Evolutionary conservation across 2,888 invertebrate species (phyloP), one percentile per base, ranked within the genome.

Genomic region (Eulithis testata): DNA sequence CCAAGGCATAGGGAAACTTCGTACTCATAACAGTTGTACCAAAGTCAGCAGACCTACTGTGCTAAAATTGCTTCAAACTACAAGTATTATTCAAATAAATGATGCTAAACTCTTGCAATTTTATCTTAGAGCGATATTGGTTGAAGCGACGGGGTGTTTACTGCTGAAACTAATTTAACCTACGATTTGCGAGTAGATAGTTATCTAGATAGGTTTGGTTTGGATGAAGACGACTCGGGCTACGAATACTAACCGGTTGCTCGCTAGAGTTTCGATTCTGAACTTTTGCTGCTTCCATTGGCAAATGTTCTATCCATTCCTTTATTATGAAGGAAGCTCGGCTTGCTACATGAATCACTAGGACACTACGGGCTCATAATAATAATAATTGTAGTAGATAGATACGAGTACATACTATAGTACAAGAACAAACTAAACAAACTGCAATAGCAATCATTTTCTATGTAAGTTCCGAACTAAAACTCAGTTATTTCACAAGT

Each of bases 91-190:
- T 3, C 31, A 36, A 54, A 12, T 9, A 44, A 56, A 11, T 11
- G 44, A 36, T 6, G 40, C 43, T 44, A 49, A 60, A 63, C 52
- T 63, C 45, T 43, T 56, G 52, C 52, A 57, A 67, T 67, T 50
- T 14, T 49, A 57, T 27, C 60, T 60, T 49, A 61, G 21, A 63
- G 36, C 50, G 50, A 55, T 63, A 60, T 60, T 57, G 63, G 51
- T 63, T 61, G 21, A 50, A 63, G 60, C 56, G 54, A 64, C 53
- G 59, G 61, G 44, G 62, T 70, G 58, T 70, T 70, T 70, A 65
- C 60, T 55, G 54, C 67, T 58, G 70, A 70, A 72, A 72, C 68
- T 68, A 72, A 72, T 72, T 68, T 63, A 70, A 69, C 67, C 65
- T 66, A 69, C 67, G 66, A 69, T 70, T 69, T 69, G 66, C 64